Evolutionary conservation across 2,888 invertebrate species (phyloP).

Genomic region (Nymphalis polychloros): DNA sequence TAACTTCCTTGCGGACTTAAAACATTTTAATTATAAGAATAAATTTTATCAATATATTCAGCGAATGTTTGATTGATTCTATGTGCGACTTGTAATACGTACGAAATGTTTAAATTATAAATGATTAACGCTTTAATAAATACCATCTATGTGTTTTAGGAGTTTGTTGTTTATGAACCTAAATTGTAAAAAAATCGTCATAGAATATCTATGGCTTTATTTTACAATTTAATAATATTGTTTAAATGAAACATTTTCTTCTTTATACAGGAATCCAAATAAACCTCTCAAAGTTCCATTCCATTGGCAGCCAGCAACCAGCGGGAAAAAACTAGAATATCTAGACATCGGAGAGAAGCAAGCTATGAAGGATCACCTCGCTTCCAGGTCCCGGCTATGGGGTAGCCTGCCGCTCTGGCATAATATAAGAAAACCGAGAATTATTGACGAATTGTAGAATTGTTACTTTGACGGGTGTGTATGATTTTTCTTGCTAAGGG

Average conservation of each 20-base stretch:
- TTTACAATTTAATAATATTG: too few relatives aligned
- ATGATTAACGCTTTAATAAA: too few relatives aligned
- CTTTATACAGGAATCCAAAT: constrained; percentile 83
- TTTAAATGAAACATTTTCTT: background rate
- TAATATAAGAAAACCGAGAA: constrained; percentile 47
- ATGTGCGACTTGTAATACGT: too few relatives aligned
- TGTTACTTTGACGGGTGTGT: background rate
- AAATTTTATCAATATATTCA: too few relatives aligned
- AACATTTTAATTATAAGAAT: too few relatives aligned
- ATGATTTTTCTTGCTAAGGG: background rate
- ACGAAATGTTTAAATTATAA: too few relatives aligned
- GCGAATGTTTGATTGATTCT: too few relatives aligned
- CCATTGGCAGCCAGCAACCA: constrained; percentile 83
- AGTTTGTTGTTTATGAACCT: too few relatives aligned
- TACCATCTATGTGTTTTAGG: too few relatives aligned
- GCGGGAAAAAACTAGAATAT: constrained; percentile 78
- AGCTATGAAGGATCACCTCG: constrained; percentile 79
- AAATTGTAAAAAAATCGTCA: too few relatives aligned
- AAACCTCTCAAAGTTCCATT: constrained; percentile 69
- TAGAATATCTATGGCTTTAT: too few relatives aligned
- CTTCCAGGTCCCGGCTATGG: constrained; percentile 85
- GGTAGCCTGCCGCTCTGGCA: constrained; percentile 75
- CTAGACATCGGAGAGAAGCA: constrained; percentile 73
- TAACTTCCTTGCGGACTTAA: too few relatives aligned
- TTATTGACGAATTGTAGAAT: constrained; percentile 73